phyloP scores from a whole-genome alignment of 2,888 invertebrate species.

The Drosophila percnosoma region DNA sequence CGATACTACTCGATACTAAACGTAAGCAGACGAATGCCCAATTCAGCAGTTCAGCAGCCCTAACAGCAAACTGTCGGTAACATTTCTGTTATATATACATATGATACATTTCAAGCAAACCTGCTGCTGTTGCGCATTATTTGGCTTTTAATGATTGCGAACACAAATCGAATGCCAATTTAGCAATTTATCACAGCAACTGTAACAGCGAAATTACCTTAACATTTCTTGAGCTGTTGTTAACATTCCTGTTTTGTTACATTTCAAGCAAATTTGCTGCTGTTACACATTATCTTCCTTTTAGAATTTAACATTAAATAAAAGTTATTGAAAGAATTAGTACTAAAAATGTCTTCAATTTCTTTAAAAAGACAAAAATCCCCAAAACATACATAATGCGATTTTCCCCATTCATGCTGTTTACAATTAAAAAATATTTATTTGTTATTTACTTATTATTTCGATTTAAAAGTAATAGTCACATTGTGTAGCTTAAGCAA shows the following conservation, averaged over 20 bases:
- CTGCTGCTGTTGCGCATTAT: background rate
- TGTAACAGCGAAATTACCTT: too few species aligned
- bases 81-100: background rate
- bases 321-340: background rate
- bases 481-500: background rate
- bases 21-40: constrained; percentile 10
- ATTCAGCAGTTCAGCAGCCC: constrained; percentile 43
- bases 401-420: background rate
- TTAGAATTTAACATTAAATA: background rate
- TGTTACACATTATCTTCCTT: background rate
- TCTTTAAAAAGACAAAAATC: background rate
- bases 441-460: background rate
- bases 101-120: background rate
- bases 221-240: background rate
- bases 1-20: constrained; percentile 56
- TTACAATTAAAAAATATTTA: background rate
- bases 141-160: background rate
- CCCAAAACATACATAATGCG: background rate
- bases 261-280: background rate
- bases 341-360: background rate
- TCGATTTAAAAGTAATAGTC: background rate
- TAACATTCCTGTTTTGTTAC: background rate
- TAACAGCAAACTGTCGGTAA: constrained; percentile 24
- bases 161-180: background rate
- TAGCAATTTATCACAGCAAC: too few species aligned